A percentile compares a stretch with the other conserved stretches of the same genome.
phyloP scores from a whole-genome alignment of 2,113 vertebrate species.

The Eublepharis macularius region DNA sequence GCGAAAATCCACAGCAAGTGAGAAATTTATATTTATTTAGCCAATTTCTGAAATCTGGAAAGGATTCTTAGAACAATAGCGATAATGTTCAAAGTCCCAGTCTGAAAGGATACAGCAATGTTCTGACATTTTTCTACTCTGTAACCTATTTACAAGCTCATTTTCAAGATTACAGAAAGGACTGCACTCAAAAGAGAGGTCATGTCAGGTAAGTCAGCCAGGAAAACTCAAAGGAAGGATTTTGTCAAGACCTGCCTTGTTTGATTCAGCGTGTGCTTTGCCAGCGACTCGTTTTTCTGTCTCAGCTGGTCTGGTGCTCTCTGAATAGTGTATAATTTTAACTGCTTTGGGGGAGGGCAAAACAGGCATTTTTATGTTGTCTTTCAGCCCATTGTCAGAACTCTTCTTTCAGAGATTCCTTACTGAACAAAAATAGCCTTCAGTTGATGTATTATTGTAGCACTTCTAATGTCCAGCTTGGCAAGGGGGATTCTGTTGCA shows the following conservation, averaged over 20 bases:
- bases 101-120: background rate
- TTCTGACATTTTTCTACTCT: background rate
- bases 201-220: background rate
- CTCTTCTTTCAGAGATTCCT: constrained; percentile 55
- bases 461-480: constrained; percentile 30
- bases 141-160: background rate
- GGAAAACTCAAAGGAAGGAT: background rate
- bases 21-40: background rate
- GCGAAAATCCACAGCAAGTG: background rate
- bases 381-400: constrained; percentile 50
- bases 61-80: background rate
- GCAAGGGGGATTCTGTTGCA: constrained; percentile 38
- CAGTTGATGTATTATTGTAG: constrained; percentile 40
- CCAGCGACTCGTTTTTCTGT: background rate
- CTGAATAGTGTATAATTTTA: background rate
- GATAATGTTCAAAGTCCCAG: background rate
- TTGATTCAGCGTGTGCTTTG: constrained; percentile 8
- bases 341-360: no score
- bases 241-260: background rate
- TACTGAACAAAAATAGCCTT: constrained; percentile 48
- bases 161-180: background rate
- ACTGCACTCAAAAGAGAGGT: background rate
- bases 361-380: constrained; percentile 29
- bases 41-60: background rate
- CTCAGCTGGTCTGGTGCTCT: background rate